phyloP scores from a whole-genome alignment of 2,888 invertebrate species.

The Acronicta aceris region DNA sequence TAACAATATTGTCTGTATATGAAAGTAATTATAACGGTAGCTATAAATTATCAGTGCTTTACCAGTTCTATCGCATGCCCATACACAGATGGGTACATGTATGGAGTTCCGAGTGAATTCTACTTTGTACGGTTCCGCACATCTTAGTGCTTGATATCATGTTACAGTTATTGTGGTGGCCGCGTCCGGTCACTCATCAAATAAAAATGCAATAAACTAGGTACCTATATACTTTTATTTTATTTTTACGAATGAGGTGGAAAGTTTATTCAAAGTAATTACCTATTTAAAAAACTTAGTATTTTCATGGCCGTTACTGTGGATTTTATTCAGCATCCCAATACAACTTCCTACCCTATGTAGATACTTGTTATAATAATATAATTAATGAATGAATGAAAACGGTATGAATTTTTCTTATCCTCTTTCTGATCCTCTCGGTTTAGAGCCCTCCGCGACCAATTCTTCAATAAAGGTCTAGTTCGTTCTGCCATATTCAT shows the following conservation, averaged over 20 bases:
- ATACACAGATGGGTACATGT: constrained; percentile 45
- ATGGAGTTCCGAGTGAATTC: constrained; percentile 42
- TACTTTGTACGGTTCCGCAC: constrained; percentile 36
- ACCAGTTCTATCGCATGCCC: constrained; percentile 51
- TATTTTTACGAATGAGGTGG: constrained; percentile 18
- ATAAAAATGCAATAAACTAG: constrained; percentile 45
- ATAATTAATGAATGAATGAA: no score
- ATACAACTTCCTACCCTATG: no score
- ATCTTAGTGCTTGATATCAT: constrained; percentile 51
- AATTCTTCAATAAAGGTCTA: no score
- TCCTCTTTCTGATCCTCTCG: no score
- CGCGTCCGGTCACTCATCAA: constrained; percentile 40
- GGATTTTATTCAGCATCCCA: not conserved
- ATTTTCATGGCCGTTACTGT: not conserved
- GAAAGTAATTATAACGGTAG: constrained; percentile 74
- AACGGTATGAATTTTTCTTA: no score
- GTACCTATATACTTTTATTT: constrained; percentile 17
- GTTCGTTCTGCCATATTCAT: no score
- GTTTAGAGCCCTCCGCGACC: no score
- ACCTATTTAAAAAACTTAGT: constrained; percentile 17
- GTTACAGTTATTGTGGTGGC: constrained; percentile 48
- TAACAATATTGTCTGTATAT: constrained; percentile 76
- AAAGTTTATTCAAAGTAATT: constrained; percentile 13
- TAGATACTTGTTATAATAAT: no score
- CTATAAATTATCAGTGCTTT: constrained; percentile 68